Conservation (phyloP, 2,888 invertebrate genomes). For the Dichetophora obliterata region DNA sequence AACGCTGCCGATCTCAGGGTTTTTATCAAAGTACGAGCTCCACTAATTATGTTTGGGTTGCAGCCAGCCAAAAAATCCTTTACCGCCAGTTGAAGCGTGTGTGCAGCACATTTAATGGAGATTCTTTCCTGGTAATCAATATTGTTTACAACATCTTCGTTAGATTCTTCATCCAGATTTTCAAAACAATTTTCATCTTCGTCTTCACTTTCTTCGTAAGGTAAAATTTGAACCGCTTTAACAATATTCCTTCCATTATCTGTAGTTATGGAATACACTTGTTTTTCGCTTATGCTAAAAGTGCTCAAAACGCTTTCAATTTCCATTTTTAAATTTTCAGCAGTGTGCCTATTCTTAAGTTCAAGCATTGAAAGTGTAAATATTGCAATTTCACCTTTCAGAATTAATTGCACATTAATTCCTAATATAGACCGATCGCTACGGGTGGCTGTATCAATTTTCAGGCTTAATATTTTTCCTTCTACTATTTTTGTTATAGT, state of each 20-base stretch:
- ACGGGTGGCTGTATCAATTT: slow-evolving; percentile 1
- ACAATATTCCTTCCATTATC: slow-evolving; percentile 30
- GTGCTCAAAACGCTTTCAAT: slow-evolving; percentile 7
- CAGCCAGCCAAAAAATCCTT: not conserved
- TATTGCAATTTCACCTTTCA: not conserved
- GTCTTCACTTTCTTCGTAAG: slow-evolving; percentile 7
- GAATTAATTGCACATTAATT: slow-evolving; percentile 2
- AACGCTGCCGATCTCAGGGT: slow-evolving; percentile 1
- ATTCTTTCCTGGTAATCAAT: no score
- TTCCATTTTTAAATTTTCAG: not conserved
- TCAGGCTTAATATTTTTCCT: not conserved
- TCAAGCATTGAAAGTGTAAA: slow-evolving; percentile 6
- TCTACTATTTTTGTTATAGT: not conserved
- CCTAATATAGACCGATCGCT: not conserved
- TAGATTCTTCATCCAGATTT: not conserved
- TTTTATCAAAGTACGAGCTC: not conserved
- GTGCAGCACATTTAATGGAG: not conserved
- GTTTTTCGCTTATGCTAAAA: not conserved
- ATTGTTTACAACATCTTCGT: no score
- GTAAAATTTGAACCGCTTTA: slow-evolving; percentile 19
- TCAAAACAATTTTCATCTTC: not conserved
- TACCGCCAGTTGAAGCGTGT: slow-evolving; percentile 8
- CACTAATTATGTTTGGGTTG: not conserved
- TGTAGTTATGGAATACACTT: slow-evolving; percentile 26
- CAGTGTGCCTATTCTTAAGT: not conserved